Percentiles rank a stretch among this genome's conserved stretches.
phyloP scores from a whole-genome alignment of 2,797 vertebrate species.

The Schizopygopsis malacanthus region DNA sequence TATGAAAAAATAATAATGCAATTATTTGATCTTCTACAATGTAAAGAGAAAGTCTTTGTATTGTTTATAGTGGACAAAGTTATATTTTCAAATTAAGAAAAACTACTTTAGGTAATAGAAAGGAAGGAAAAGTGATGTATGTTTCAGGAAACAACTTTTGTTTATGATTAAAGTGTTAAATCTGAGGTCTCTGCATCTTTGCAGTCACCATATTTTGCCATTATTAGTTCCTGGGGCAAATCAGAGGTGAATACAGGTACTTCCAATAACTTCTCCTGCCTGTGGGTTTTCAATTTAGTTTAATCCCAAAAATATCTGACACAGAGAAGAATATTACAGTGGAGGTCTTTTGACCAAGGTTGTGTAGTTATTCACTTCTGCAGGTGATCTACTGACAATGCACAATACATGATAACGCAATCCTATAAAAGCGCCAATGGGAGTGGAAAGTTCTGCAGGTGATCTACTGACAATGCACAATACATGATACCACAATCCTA shows the following conservation, averaged over 20 bases:
- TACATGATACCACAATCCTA: no score
- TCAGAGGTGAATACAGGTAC: constrained; percentile 72
- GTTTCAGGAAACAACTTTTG: constrained; percentile 11
- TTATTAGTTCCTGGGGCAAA: constrained; percentile 75
- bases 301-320: constrained; percentile 73
- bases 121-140: neutral
- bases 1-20: neutral
- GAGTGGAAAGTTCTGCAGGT: no score
- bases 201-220: constrained; percentile 78
- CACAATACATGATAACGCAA: no score
- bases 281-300: constrained; percentile 88
- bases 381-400: no score
- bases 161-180: constrained; percentile 5
- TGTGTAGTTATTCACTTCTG: constrained; percentile 74
- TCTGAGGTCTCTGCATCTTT: constrained; percentile 1
- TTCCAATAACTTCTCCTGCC: constrained; percentile 83
- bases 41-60: neutral
- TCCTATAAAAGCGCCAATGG: no score
- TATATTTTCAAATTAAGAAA: neutral
- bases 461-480: no score
- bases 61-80: neutral
- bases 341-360: constrained; percentile 7
- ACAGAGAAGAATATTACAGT: constrained; percentile 71
- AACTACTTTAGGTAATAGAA: neutral
- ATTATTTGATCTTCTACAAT: constrained; percentile 2